These are phyloP conservation scores for Amorpha juglandis DNA, from an alignment of 2,888 invertebrate genomes.

Conservation along the genomic window DNA sequence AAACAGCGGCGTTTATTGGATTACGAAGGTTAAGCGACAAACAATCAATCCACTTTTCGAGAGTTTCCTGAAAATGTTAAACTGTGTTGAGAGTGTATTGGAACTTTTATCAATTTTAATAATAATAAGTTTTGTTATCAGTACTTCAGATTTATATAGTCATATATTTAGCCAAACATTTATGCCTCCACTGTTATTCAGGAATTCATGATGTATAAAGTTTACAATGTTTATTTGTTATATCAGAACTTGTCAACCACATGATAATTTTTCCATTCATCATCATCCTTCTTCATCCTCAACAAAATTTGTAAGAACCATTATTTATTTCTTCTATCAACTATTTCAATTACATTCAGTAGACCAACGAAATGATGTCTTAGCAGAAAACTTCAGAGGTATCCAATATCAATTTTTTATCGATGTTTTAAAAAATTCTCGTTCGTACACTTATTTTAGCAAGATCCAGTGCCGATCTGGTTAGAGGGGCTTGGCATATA, in stretches of 20 bases:
- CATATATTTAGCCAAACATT: too few relatives aligned
- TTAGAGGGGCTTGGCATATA: slow-evolving; percentile 1
- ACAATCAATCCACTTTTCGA: slow-evolving; percentile 12
- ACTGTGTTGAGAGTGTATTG: neutral
- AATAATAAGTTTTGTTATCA: neutral
- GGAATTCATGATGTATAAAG: too few relatives aligned
- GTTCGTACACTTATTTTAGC: slow-evolving; percentile 2
- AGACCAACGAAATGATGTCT: neutral
- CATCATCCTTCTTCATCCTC: too few relatives aligned
- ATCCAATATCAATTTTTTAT: neutral
- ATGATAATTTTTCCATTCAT: too few relatives aligned
- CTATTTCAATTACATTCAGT: slow-evolving; percentile 2
- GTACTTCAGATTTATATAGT: too few relatives aligned
- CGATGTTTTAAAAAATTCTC: neutral
- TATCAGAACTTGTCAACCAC: too few relatives aligned
- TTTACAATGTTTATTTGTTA: too few relatives aligned
- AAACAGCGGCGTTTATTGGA: slow-evolving; percentile 15
- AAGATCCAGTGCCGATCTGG: slow-evolving; percentile 14
- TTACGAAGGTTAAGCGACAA: slow-evolving; percentile 18
- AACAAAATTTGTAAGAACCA: neutral
- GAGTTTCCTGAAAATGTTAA: neutral
- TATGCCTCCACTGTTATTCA: too few relatives aligned
- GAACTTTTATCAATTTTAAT: neutral
- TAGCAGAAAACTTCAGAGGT: neutral
- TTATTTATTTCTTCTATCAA: neutral